Conservation (phyloP, 2,797 vertebrate genomes). For the Chiroxiphia lanceolata region DNA sequence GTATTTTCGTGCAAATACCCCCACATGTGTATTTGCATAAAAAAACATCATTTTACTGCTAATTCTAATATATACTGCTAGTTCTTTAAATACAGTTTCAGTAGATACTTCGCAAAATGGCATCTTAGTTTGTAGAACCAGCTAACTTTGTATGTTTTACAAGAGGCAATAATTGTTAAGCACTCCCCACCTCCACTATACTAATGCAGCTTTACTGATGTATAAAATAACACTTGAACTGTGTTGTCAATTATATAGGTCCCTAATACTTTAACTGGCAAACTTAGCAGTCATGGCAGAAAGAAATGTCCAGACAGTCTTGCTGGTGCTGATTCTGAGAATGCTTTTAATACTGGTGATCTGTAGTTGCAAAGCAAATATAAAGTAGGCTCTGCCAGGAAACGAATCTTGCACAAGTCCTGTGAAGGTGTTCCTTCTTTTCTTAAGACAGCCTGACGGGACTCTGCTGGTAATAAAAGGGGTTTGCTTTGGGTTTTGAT, state of each 20-base stretch:
- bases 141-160: neutral
- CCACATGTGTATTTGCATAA: neutral
- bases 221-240: neutral
- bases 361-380: neutral
- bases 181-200: neutral
- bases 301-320: neutral
- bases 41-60: neutral
- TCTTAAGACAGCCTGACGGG: neutral
- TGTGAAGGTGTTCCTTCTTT: neutral
- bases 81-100: neutral
- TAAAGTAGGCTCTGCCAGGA: neutral
- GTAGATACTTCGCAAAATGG: neutral
- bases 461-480: neutral
- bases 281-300: neutral
- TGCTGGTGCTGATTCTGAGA: neutral
- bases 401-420: neutral
- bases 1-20: too few species aligned
- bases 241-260: neutral
- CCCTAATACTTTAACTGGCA: neutral
- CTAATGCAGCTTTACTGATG: neutral
- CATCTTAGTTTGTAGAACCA: neutral
- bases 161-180: neutral
- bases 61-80: too few species aligned
- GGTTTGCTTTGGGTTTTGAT: slow-evolving; percentile 8
- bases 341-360: neutral